Conservation (phyloP, 23 tunicate species). For the Halocynthia roretzi region DNA sequence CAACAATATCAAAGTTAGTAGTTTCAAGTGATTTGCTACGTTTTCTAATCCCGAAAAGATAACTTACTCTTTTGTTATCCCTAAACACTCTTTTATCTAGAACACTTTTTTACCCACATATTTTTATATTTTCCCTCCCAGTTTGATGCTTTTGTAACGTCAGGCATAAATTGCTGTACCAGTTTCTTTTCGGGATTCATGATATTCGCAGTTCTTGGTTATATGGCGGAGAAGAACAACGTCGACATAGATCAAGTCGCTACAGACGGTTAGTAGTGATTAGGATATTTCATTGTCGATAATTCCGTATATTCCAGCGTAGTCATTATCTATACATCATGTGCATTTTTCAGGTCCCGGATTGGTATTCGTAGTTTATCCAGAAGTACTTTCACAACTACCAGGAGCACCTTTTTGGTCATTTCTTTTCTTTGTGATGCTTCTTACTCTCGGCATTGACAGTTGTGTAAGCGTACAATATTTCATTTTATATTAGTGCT, state of each 20-base stretch:
- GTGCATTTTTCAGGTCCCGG: slow-evolving; percentile 4
- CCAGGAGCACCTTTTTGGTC: slow-evolving; percentile 7
- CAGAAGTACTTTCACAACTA: neutral
- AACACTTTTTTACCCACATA: too few species aligned
- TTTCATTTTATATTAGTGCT: too few species aligned
- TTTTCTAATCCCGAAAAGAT: too few species aligned
- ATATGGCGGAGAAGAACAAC: slow-evolving; percentile 4
- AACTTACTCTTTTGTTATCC: too few species aligned
- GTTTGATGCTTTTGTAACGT: slow-evolving; percentile 3
- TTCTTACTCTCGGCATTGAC: neutral
- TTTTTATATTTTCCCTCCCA: neutral
- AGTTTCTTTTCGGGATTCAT: slow-evolving; percentile 8
- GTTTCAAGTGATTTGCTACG: neutral
- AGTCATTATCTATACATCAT: too few species aligned
- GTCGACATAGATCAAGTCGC: slow-evolving; percentile 3
- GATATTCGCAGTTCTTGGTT: slow-evolving; percentile 5
- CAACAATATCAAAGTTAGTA: slow-evolving; percentile 7
- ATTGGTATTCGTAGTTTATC: slow-evolving; percentile 6
- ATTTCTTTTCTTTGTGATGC: slow-evolving; percentile 1
- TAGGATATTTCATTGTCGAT: too few species aligned
- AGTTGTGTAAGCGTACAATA: neutral
- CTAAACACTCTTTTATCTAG: too few species aligned
- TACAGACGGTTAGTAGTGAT: neutral
- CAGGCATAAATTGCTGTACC: neutral
- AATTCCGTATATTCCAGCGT: too few species aligned